A percentile compares a stretch with the other conserved stretches of the same genome.
phyloP scores from a whole-genome alignment of 2,888 invertebrate species.

The Herminia tarsipennalis region DNA sequence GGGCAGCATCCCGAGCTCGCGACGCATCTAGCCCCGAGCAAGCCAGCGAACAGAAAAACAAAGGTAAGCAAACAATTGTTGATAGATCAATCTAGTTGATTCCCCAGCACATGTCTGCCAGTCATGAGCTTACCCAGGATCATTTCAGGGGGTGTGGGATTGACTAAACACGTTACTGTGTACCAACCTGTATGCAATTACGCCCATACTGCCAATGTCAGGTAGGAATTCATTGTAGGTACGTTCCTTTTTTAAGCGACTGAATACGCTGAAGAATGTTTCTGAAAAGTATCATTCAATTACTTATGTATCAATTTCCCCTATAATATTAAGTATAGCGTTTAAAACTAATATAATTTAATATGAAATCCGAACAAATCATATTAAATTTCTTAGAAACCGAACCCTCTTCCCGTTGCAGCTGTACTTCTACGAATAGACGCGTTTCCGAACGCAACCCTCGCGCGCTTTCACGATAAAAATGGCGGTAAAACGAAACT shows the following conservation, averaged over 20 bases:
- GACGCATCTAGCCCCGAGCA: slow-evolving; percentile 82
- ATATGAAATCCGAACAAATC: slow-evolving; percentile 30
- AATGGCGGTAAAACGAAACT: slow-evolving; percentile 34
- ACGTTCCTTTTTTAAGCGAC: too few relatives aligned
- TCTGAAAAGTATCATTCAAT: too few relatives aligned
- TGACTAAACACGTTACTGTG: too few relatives aligned
- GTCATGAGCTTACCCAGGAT: too few relatives aligned
- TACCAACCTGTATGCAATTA: too few relatives aligned
- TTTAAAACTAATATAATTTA: slow-evolving; percentile 10
- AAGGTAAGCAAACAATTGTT: too few relatives aligned
- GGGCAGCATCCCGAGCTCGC: slow-evolving; percentile 76
- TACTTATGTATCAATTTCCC: neutral
- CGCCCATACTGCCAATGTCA: too few relatives aligned
- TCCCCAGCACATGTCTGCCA: too few relatives aligned
- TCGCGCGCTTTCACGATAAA: slow-evolving; percentile 40
- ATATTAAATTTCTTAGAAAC: slow-evolving; percentile 59
- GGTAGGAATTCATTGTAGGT: too few relatives aligned
- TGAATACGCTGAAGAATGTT: too few relatives aligned
- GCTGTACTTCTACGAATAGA: slow-evolving; percentile 64
- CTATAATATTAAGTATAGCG: neutral
- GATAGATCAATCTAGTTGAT: too few relatives aligned
- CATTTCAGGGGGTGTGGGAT: too few relatives aligned
- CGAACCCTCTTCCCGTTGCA: slow-evolving; percentile 46
- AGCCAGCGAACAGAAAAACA: slow-evolving; percentile 67
- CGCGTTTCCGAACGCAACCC: slow-evolving; percentile 37